These are phyloP conservation scores for Heliocidaris tuberculata DNA, from an alignment of 35 echinoderm and acorn worm genomes.

Conservation along the genomic window DNA sequence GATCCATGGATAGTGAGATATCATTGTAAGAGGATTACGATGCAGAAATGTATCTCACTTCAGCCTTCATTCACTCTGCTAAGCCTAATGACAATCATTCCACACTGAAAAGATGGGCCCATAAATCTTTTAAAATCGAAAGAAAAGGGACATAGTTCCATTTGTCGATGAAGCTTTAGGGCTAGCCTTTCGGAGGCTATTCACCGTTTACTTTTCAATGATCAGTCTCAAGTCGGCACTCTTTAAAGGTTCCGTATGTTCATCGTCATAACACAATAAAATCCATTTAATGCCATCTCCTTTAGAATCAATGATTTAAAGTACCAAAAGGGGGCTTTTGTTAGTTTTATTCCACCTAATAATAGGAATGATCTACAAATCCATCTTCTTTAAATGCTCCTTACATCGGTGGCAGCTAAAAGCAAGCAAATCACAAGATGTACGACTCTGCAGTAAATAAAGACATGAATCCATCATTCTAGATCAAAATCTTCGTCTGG, in stretches of 20 bases:
- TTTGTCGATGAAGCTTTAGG: neutral
- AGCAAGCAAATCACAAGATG: neutral
- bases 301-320: slow-evolving; percentile 4
- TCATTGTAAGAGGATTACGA: slow-evolving; percentile 2
- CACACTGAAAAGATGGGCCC: neutral
- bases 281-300: slow-evolving; percentile 10
- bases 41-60: neutral
- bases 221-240: neutral
- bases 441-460: neutral
- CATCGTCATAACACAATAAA: neutral
- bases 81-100: neutral
- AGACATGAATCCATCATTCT: neutral
- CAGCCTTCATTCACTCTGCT: neutral
- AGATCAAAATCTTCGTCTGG: neutral
- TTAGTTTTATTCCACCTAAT: neutral
- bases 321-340: neutral
- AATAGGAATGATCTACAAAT: neutral
- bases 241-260: neutral
- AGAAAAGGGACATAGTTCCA: neutral
- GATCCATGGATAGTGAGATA: neutral
- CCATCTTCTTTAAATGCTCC: neutral
- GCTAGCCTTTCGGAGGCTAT: neutral
- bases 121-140: neutral
- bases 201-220: neutral
- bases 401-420: neutral